Evolutionary conservation across 1,140 invertebrate genomes (phyloP).

Genomic region (Phenacoccus solenopsis): DNA sequence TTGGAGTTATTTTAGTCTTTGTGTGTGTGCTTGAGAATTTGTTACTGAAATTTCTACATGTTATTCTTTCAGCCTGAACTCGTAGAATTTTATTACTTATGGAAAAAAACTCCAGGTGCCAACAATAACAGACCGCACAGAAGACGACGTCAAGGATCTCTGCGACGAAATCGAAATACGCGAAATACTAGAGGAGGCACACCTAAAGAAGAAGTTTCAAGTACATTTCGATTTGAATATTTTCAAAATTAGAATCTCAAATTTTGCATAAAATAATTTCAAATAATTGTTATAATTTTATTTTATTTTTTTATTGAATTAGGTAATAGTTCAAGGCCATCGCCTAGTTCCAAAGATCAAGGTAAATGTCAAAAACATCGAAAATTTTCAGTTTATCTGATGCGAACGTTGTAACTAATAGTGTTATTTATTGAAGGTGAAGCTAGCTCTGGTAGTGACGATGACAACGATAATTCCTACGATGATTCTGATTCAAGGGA

Average conservation of each 20-base stretch:
- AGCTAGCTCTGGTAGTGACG: slow-evolving; percentile 79
- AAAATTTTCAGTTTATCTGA: neutral
- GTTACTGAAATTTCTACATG: neutral
- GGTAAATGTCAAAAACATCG: slow-evolving; percentile 24
- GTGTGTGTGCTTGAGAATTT: neutral
- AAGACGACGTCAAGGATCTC: slow-evolving; percentile 67
- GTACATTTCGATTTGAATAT: slow-evolving; percentile 18
- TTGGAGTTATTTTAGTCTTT: slow-evolving; percentile 21
- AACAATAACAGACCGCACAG: slow-evolving; percentile 85
- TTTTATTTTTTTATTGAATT: slow-evolving; percentile 11
- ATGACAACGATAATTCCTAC: slow-evolving; percentile 87
- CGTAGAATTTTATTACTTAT: slow-evolving; percentile 98
- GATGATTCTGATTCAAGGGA: slow-evolving; percentile 84
- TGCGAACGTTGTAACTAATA: neutral
- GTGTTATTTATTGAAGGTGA: slow-evolving; percentile 34
- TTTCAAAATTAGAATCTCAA: neutral
- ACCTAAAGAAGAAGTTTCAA: slow-evolving; percentile 41
- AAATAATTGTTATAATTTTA: neutral
- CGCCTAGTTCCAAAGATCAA: slow-evolving; percentile 32
- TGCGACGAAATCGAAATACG: slow-evolving; percentile 74
- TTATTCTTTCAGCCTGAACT: slow-evolving; percentile 61
- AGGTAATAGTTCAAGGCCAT: slow-evolving; percentile 29
- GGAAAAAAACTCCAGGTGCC: slow-evolving; percentile 99
- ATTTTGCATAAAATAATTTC: neutral
- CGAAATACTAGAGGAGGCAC: slow-evolving; percentile 50